Conservation (phyloP, 2,888 invertebrate genomes). For the Lepidochitona cinerea region DNA sequence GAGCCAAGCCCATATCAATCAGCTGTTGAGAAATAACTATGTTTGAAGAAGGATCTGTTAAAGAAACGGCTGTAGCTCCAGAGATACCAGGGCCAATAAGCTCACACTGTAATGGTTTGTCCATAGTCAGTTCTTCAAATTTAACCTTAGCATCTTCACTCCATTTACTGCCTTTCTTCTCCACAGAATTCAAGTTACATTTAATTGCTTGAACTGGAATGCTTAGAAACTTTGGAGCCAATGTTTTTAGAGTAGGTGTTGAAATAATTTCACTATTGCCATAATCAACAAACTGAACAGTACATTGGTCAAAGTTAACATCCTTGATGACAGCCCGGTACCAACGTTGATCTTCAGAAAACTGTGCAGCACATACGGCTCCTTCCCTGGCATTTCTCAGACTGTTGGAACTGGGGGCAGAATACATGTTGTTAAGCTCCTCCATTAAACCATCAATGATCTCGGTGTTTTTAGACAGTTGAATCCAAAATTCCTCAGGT, state of each 20-base stretch:
- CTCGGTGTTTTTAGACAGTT: slow-evolving; percentile 1
- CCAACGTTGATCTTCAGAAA: slow-evolving; percentile 51
- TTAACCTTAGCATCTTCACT: slow-evolving; percentile 37
- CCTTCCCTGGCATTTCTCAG: not conserved
- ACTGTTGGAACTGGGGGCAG: slow-evolving; percentile 22
- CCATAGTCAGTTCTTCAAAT: slow-evolving; percentile 25
- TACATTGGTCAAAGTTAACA: slow-evolving; percentile 2
- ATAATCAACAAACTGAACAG: slow-evolving; percentile 68
- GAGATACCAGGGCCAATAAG: not conserved
- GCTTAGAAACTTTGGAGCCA: slow-evolving; percentile 33
- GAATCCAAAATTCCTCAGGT: slow-evolving; percentile 54
- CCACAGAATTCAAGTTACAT: slow-evolving; percentile 40
- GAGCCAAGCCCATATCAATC: slow-evolving; percentile 29
- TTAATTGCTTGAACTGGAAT: slow-evolving; percentile 23
- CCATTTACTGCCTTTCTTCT: slow-evolving; percentile 45
- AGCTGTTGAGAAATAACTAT: slow-evolving; percentile 32
- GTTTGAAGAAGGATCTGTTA: slow-evolving; percentile 29
- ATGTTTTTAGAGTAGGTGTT: slow-evolving; percentile 33
- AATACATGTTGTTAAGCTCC: slow-evolving; percentile 43
- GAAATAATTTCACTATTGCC: slow-evolving; percentile 62
- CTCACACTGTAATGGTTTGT: not conserved
- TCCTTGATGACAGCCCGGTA: slow-evolving; percentile 49
- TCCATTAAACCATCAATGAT: slow-evolving; percentile 35
- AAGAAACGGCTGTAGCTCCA: not conserved
- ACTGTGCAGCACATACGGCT: slow-evolving; percentile 48